Evolutionary conservation across 2,113 vertebrate genomes (phyloP), one percentile per base, ranked within the genome.

Genomic region (Galbula dea): DNA sequence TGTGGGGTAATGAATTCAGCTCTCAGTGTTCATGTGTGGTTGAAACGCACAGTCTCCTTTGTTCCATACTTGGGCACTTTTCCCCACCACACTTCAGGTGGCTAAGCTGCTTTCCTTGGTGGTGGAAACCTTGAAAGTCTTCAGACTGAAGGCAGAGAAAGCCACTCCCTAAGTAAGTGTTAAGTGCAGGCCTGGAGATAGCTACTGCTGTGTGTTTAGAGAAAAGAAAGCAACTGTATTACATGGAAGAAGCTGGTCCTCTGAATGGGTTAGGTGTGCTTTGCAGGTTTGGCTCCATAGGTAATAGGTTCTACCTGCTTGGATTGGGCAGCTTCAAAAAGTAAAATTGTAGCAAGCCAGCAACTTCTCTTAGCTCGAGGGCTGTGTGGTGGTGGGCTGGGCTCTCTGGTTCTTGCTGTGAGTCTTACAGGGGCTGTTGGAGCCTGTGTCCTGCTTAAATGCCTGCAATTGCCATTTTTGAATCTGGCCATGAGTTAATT

Each of bases 351-450:
- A 32, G 57, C 59, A 52, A 45, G 36, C 48, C 37, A 76, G 41
- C 45, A 52, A 84, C 37, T 89, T 89, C 27, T 14, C 20, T 16
- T 21, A 37, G 41, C 71, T 61, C 41, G 30, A 65, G 34, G 45
- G 49, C 26, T 73, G 2, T 5, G 1, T 0, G 2, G 39, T 41
- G 18, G 61, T 0, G 0, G 27, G 22, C 8, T 74, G 73, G 37
- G 20, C 68, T 39, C 46, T 66, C 46, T 80, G 24, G 6, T 62
- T 93, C 59, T 86, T 7, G 0, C 51, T 18, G 14, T 49, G 34
- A 39, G 43, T 58, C 48, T 49, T 29, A 32, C 9, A 45, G 55
- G 75, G 43, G 41, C 36, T 10, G 0, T 0, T 69, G 34, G 18
- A 86, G n/a, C 46, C 41, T 21, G 5, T n/a, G 19, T 63, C 21